Percentiles rank a stretch among this genome's conserved stretches.
Evolutionary conservation across 1,140 invertebrate genomes (phyloP).

Genomic region (Drepana arcuata): DNA sequence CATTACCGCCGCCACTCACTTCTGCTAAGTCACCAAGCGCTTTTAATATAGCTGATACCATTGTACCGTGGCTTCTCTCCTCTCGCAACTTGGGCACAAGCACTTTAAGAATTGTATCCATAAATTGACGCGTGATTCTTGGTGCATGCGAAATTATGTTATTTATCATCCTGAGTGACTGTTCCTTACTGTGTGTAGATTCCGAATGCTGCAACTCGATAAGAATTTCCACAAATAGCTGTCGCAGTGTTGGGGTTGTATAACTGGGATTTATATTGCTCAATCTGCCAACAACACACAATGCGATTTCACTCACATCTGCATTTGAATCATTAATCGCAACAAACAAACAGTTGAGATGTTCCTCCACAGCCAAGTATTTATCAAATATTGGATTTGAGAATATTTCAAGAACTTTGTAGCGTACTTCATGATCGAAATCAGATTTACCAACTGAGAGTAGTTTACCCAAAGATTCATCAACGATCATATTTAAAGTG

Average conservation of each 20-base stretch:
- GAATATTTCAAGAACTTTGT: constrained; percentile 92
- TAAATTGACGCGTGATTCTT: constrained; percentile 93
- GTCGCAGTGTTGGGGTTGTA: constrained; percentile 95
- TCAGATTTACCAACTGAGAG: constrained; percentile 95
- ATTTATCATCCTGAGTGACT: constrained; percentile 95
- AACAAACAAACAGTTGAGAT: constrained; percentile 92
- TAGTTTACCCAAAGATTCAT: constrained; percentile 91
- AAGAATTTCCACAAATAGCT: constrained; percentile 92
- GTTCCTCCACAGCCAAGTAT: constrained; percentile 96
- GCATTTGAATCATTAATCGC: constrained; percentile 97
- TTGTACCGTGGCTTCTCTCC: constrained; percentile 91
- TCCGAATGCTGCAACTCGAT: constrained; percentile 96
- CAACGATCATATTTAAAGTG: constrained; percentile 89
- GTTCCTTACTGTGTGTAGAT: constrained; percentile 95
- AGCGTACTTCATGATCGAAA: constrained; percentile 93
- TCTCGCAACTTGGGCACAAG: constrained; percentile 95
- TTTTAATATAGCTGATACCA: constrained; percentile 89
- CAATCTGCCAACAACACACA: constrained; percentile 92
- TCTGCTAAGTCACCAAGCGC: constrained; percentile 96
- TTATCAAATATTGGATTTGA: constrained; percentile 92
- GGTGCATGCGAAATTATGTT: constrained; percentile 96
- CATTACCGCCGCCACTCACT: constrained; percentile 87
- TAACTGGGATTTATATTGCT: constrained; percentile 98
- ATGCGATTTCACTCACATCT: constrained; percentile 95
- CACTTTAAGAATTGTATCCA: constrained; percentile 95